phyloP scores from a whole-genome alignment of 2,888 invertebrate species.

The Agonopterix heracliana region DNA sequence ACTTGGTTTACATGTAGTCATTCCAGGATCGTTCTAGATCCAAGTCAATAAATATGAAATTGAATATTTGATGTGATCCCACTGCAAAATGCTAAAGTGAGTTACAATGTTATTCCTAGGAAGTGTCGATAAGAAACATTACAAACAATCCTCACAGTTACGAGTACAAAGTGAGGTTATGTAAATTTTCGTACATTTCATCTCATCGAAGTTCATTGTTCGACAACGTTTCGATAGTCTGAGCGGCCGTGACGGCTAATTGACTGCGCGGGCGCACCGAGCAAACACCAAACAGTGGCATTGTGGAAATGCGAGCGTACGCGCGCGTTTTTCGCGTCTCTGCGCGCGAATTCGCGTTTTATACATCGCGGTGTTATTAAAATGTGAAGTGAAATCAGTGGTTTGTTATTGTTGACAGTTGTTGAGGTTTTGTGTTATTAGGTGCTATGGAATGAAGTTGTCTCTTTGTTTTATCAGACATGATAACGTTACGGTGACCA shows the following conservation, averaged over 20 bases:
- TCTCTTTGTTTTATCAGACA: no score
- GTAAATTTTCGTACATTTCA: constrained; percentile 33
- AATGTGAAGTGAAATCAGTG: not conserved
- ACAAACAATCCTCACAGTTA: no score
- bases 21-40: no score
- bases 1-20: no score
- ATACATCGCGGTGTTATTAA: not conserved
- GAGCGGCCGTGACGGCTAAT: constrained; percentile 33
- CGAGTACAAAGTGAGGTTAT: constrained; percentile 23
- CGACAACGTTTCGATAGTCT: constrained; percentile 24
- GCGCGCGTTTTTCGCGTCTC: constrained; percentile 54
- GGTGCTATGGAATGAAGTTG: no score
- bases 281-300: constrained; percentile 51
- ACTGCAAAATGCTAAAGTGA: no score
- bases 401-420: constrained; percentile 1
- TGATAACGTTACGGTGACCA: no score
- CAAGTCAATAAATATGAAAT: no score
- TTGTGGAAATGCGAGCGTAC: constrained; percentile 56
- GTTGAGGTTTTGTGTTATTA: constrained; percentile 61
- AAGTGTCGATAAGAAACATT: no score
- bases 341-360: constrained; percentile 14
- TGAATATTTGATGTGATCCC: no score
- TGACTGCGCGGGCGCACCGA: constrained; percentile 24
- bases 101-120: no score
- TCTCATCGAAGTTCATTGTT: constrained; percentile 37